These are phyloP conservation scores for Adelphocoris suturalis DNA, from an alignment of 2,888 invertebrate genomes.

Conservation along the genomic window DNA sequence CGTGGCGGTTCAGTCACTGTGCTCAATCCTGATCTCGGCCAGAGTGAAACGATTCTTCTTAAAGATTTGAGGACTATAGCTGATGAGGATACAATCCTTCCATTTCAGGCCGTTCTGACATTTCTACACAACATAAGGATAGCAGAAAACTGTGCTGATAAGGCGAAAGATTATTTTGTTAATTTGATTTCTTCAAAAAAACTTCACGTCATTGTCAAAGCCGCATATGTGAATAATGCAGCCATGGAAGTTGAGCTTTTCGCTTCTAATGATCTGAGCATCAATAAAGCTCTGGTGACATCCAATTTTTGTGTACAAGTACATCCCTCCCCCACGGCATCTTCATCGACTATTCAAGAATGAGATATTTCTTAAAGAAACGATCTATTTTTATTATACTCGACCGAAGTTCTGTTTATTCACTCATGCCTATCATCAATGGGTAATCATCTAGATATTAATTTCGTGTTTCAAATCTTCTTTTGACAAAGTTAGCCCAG, in stretches of 20 bases:
- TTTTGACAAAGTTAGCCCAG: no score
- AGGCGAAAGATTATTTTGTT: slow-evolving; percentile 9
- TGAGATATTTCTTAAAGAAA: no score
- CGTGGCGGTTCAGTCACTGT: background rate
- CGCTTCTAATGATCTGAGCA: background rate
- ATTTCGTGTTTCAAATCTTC: no score
- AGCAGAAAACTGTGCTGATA: background rate
- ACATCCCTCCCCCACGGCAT: background rate
- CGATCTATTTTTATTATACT: no score
- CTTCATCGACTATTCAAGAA: no score
- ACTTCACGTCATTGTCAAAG: background rate
- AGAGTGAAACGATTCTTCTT: background rate
- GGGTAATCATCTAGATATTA: no score
- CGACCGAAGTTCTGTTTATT: no score
- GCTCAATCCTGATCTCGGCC: slow-evolving; percentile 27
- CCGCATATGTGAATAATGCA: background rate
- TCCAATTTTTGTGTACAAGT: background rate
- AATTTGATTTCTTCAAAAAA: background rate
- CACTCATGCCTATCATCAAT: no score
- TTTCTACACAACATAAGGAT: slow-evolving; percentile 14
- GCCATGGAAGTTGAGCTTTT: slow-evolving; percentile 11
- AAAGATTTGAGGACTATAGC: background rate
- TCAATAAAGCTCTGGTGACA: slow-evolving; percentile 19
- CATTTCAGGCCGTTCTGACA: slow-evolving; percentile 21
- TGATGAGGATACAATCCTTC: slow-evolving; percentile 6